phyloP scores from a whole-genome alignment of 2,113 vertebrate species.

The Malurus cyaneus region DNA sequence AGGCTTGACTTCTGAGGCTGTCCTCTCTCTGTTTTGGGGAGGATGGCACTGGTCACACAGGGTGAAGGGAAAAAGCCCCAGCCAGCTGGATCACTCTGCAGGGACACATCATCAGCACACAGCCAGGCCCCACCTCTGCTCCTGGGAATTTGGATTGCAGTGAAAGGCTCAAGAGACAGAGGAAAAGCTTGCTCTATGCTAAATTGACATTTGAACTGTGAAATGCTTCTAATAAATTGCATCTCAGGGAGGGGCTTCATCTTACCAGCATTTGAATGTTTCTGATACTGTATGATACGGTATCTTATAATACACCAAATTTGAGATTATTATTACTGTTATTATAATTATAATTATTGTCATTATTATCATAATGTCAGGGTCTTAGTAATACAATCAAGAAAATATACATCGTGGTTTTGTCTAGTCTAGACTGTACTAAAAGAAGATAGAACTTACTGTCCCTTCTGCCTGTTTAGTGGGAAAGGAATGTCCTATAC shows the following conservation, averaged over 20 bases:
- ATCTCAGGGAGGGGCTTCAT: background rate
- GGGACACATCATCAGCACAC: background rate
- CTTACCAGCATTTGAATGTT: background rate
- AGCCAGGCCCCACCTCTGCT: background rate
- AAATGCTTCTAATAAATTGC: background rate
- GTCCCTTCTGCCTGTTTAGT: background rate
- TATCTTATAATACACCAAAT: background rate
- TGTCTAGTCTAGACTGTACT: background rate
- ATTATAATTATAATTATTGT: background rate
- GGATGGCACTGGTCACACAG: background rate
- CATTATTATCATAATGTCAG: background rate
- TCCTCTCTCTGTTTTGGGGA: background rate
- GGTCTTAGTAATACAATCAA: background rate
- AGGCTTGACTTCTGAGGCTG: background rate
- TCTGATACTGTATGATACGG: background rate
- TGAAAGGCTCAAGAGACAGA: background rate
- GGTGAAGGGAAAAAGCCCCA: background rate
- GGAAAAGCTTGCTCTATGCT: background rate
- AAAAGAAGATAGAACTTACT: background rate
- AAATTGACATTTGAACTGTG: background rate
- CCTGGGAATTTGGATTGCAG: background rate
- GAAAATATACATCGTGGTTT: background rate
- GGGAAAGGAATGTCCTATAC: background rate
- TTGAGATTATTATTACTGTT: background rate
- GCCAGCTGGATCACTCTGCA: accelerated